Percentiles rank a stretch among this genome's conserved stretches.
phyloP scores from a whole-genome alignment of 2,888 invertebrate genomes.

The Xylota sylvarum region DNA sequence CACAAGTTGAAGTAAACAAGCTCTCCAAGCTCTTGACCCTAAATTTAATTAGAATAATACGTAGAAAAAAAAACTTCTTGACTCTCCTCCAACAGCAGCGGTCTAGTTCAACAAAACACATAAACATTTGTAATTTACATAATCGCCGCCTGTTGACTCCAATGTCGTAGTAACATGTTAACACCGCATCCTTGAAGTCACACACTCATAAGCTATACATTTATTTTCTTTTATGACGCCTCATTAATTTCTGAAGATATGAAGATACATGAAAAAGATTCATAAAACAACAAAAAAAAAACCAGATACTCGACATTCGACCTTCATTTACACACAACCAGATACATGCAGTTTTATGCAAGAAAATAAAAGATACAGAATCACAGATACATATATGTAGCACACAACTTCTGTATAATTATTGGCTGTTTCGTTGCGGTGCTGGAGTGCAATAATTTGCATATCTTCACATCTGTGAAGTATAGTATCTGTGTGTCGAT shows the following conservation, averaged over 20 bases:
- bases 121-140: conserved; percentile 2
- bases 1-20: neutral
- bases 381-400: conserved; percentile 26
- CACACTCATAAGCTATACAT: conserved; percentile 17
- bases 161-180: conserved; percentile 41
- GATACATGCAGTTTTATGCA: conserved; percentile 24
- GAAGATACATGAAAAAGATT: conserved; percentile 1
- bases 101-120: conserved; percentile 51
- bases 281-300: neutral
- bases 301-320: conserved; percentile 27
- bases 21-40: conserved; percentile 16
- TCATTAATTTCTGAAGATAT: conserved; percentile 40
- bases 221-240: conserved; percentile 27
- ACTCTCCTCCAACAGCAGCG: conserved; percentile 3
- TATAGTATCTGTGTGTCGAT: neutral
- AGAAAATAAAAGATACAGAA: conserved; percentile 21
- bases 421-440: conserved; percentile 1
- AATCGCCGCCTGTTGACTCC: neutral
- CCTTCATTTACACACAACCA: conserved; percentile 37
- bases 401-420: conserved; percentile 45
- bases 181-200: conserved; percentile 50
- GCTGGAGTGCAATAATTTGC: conserved; percentile 15
- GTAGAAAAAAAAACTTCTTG: too few relatives aligned
- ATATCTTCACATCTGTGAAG: conserved; percentile 8
- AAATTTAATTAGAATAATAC: conserved; percentile 5